Evolutionary conservation across 2,888 invertebrate species (phyloP), one percentile per base, ranked within the genome.

Genomic region (Dioctria linearis): DNA sequence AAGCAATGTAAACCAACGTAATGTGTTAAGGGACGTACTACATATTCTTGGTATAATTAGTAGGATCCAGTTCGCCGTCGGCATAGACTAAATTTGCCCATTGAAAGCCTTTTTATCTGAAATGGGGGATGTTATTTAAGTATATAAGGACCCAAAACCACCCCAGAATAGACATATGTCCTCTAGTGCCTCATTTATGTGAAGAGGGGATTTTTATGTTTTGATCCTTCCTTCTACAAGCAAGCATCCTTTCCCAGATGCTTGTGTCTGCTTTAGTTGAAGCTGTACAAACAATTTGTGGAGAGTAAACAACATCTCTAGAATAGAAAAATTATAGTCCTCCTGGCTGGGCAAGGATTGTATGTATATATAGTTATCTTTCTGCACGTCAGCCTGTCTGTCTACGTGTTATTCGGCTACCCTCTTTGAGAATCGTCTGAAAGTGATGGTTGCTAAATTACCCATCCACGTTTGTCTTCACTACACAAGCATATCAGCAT

Each of bases 251-350:
- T 73, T 13, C 73, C 73, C 59, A 76, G 63, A 76, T 76, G 61
- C 63, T 76, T 63, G 63, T 76, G 63, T 76, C 61, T 63, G 39
- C 51, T 76, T 46, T 49, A 37, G 25, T 37, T 40, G 59, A 49
- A 59, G 61, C 79, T 67, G 59, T 42, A 79, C 69, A 79, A 79
- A 79, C 71, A 79, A 79, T 79, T 79, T 79, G 25, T 25, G 46
- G 66, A 79, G 61, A 79, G 69, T 13, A 79, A 79, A 79, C 71
- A 79, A 43, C 59, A 59, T 42, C 59, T 25, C 25, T 42, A 39
- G 39, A 67, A 71, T 57, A 40, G 43, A 79, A 79, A 61, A 59
- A 66, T 51, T n/a, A 37, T 5, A 67, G 40, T 43, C 42, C 54
- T 54, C 11, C 9, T 25, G 25, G 9, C 9, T 39, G 57, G 69